phyloP scores from a whole-genome alignment of 1,140 invertebrate genomes.

The Epicauta chinensis region DNA sequence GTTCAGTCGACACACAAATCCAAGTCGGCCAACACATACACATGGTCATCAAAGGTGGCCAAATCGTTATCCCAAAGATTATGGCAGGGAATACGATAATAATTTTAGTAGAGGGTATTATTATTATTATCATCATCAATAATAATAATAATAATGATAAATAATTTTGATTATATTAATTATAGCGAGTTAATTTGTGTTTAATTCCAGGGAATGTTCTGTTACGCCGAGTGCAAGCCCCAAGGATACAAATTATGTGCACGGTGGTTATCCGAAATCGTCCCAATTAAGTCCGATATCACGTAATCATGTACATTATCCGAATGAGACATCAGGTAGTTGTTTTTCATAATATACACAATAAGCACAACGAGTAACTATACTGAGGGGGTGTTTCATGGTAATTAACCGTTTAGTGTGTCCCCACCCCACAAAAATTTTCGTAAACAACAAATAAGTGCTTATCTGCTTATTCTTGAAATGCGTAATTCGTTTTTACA shows the following conservation, averaged over 20 bases:
- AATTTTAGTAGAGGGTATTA: constrained; percentile 41
- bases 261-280: constrained; percentile 39
- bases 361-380: not conserved
- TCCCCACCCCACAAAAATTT: no score
- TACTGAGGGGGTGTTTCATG: no score
- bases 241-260: constrained; percentile 38
- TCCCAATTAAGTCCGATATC: constrained; percentile 38
- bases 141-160: not conserved
- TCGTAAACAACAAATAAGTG: no score
- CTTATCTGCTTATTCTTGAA: no score
- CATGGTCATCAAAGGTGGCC: constrained; percentile 40
- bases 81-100: constrained; percentile 39
- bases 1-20: constrained; percentile 30
- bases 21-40: constrained; percentile 39
- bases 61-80: constrained; percentile 41
- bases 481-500: no score
- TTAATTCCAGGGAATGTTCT: constrained; percentile 37
- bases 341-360: constrained; percentile 1
- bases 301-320: constrained; percentile 38
- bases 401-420: no score
- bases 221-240: constrained; percentile 34
- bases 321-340: constrained; percentile 36
- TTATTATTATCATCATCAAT: no score
- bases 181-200: no score
- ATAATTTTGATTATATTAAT: not conserved